phyloP scores from a whole-genome alignment of 2,113 vertebrate species.

The Urocitellus parryii region DNA sequence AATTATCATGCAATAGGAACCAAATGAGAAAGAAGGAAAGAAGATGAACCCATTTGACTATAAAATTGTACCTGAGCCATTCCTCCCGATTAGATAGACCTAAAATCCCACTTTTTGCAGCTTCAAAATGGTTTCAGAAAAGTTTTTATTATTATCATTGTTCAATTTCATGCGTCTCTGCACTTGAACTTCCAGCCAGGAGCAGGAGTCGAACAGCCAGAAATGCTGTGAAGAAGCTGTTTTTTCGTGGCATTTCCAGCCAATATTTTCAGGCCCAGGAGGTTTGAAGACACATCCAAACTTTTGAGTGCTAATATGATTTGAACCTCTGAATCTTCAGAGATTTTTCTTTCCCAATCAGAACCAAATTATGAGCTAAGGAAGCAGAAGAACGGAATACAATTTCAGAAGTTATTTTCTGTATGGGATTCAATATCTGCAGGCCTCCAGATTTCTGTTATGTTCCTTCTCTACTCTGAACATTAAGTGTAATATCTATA shows the following conservation, averaged over 20 bases:
- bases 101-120: slow-evolving; percentile 66
- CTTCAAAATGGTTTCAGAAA: slow-evolving; percentile 77
- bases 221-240: slow-evolving; percentile 50
- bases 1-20: slow-evolving; percentile 28
- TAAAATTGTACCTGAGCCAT: slow-evolving; percentile 76
- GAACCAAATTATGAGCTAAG: slow-evolving; percentile 68
- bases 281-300: slow-evolving; percentile 71
- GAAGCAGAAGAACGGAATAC: slow-evolving; percentile 53
- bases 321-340: slow-evolving; percentile 67
- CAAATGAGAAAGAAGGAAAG: slow-evolving; percentile 72
- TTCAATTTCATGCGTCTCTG: slow-evolving; percentile 84
- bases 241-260: slow-evolving; percentile 60
- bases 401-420: slow-evolving; percentile 62
- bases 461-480: slow-evolving; percentile 46
- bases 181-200: slow-evolving; percentile 81
- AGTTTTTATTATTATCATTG: slow-evolving; percentile 84
- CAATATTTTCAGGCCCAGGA: slow-evolving; percentile 71
- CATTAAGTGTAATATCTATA: slow-evolving; percentile 56
- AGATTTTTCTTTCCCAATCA: slow-evolving; percentile 60
- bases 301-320: slow-evolving; percentile 69
- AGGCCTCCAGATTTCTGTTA: slow-evolving; percentile 18
- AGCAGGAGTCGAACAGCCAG: slow-evolving; percentile 75
- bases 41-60: slow-evolving; percentile 72
- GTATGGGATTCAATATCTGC: slow-evolving; percentile 28
- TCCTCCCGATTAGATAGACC: slow-evolving; percentile 73